Evolutionary conservation across 2,797 vertebrate species (phyloP).

Genomic region (Malurus leucopterus): DNA sequence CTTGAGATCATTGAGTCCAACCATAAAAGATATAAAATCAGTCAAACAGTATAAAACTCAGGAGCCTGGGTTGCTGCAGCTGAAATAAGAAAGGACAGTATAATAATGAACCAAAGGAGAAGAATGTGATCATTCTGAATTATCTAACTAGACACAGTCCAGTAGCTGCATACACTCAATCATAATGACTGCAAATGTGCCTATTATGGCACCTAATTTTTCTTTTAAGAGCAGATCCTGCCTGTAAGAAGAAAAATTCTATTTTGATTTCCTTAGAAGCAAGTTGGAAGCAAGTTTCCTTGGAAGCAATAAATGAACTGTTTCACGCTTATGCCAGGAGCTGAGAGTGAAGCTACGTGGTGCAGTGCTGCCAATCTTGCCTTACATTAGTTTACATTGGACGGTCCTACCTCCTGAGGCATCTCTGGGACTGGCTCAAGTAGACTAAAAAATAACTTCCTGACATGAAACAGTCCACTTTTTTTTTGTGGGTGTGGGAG

Average conservation of each 20-base stretch:
- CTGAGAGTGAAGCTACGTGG: background rate
- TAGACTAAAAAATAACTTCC: background rate
- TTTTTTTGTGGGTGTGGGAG: background rate
- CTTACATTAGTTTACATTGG: background rate
- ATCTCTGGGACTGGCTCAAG: background rate
- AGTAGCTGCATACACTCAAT: background rate
- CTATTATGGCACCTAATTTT: background rate
- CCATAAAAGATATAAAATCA: background rate
- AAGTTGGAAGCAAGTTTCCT: background rate
- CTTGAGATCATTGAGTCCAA: accelerated
- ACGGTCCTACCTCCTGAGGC: background rate
- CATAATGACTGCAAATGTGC: background rate
- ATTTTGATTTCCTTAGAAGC: background rate
- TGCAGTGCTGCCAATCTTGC: background rate
- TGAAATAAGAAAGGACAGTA: background rate
- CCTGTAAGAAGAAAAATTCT: background rate
- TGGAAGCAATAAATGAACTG: background rate
- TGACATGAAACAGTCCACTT: background rate
- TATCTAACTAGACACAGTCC: background rate
- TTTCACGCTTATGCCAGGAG: background rate
- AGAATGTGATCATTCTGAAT: background rate
- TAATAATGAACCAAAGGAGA: background rate
- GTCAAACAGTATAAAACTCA: background rate
- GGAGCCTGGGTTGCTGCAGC: background rate
- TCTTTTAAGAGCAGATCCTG: background rate